These are phyloP conservation scores for Eupithecia tripunctaria DNA, from an alignment of 2,888 invertebrate species.

Conservation along the genomic window DNA sequence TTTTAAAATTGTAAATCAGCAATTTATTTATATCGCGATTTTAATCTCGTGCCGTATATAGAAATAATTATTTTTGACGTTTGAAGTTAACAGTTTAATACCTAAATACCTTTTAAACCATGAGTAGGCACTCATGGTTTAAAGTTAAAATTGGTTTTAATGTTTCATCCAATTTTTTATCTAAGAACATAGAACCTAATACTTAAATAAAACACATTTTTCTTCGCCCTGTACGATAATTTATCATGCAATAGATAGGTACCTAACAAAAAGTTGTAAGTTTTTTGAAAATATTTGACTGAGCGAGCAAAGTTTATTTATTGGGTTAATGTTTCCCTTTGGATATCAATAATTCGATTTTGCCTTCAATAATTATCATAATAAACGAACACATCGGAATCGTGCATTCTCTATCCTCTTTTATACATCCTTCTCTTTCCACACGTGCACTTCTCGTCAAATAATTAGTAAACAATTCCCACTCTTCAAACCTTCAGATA, in stretches of 20 bases:
- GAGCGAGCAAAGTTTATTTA: background rate
- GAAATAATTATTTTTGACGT: conserved; percentile 68
- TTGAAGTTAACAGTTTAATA: conserved; percentile 42
- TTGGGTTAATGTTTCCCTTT: background rate
- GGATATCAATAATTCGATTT: conserved; percentile 65
- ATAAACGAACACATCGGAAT: conserved; percentile 73
- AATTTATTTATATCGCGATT: conserved; percentile 67
- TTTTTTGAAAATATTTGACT: background rate
- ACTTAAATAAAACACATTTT: background rate
- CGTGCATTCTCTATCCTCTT: conserved; percentile 66
- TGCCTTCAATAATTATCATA: conserved; percentile 74
- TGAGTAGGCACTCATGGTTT: background rate
- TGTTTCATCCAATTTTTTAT: background rate
- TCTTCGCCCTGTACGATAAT: background rate
- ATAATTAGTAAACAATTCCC: conserved; percentile 72
- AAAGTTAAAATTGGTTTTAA: conserved; percentile 1
- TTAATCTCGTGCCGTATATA: conserved; percentile 55
- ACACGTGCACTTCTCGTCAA: conserved; percentile 70
- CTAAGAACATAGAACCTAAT: background rate
- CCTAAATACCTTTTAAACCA: background rate
- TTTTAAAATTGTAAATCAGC: conserved; percentile 74
- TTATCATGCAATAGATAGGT: background rate
- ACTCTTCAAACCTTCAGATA: conserved; percentile 61
- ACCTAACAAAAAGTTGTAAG: background rate
- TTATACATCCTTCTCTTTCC: conserved; percentile 60